Evolutionary conservation across 1,140 invertebrate species (phyloP).

Genomic region (Procambarus clarkii): DNA sequence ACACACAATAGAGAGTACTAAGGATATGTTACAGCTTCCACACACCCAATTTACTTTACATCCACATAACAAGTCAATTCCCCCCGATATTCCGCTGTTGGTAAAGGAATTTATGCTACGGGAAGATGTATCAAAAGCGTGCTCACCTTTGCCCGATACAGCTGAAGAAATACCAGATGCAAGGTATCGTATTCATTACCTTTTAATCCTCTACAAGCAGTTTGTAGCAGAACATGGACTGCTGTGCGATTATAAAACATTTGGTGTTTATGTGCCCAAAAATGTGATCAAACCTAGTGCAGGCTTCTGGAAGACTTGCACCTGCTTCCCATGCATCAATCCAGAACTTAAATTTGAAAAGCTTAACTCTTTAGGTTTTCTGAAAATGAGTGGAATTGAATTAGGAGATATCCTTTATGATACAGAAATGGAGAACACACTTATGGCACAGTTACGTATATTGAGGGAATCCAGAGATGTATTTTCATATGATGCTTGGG

Average conservation of each 20-base stretch:
- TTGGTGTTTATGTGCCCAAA: constrained; percentile 19
- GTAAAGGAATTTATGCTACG: constrained; percentile 26
- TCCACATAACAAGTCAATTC: neutral
- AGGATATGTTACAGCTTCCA: neutral
- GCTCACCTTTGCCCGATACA: neutral
- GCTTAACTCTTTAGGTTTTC: neutral
- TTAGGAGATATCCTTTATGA: constrained; percentile 26
- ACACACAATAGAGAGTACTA: neutral
- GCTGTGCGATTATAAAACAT: constrained; percentile 15
- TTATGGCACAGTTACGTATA: constrained; percentile 15
- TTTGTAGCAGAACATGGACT: constrained; percentile 28
- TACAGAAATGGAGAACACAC: constrained; percentile 4
- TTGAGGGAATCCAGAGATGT: constrained; percentile 13
- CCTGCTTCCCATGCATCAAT: constrained; percentile 33
- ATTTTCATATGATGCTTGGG: constrained; percentile 24
- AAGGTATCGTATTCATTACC: constrained; percentile 10
- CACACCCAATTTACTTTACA: neutral
- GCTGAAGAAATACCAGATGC: neutral
- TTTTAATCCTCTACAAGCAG: constrained; percentile 28
- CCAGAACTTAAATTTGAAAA: constrained; percentile 38
- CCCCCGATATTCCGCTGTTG: constrained; percentile 13
- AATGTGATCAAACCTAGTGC: constrained; percentile 12
- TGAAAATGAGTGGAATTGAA: constrained; percentile 10
- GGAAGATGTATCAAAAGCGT: constrained; percentile 25
- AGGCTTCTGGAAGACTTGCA: constrained; percentile 26